Base-by-base conservation (phyloP, 2,888 invertebrate species). In the Lasiommata megera region DNA sequence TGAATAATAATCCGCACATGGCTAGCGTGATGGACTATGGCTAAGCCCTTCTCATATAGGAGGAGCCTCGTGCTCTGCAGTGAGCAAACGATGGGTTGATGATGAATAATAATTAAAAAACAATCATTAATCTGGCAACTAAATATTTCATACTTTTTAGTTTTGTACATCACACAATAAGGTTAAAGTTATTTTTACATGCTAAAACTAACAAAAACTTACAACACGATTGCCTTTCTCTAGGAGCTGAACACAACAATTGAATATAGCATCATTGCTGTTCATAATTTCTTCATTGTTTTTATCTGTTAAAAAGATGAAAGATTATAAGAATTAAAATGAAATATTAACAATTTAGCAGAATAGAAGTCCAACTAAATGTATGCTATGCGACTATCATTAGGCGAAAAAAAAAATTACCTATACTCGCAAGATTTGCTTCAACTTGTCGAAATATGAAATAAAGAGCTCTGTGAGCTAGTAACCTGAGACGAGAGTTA, bases 371-470 rank as follows among this genome's bases (percentile, higher is more conserved):
- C n/a, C n/a, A n/a, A n/a, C n/a, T n/a, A n/a, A n/a, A n/a, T n/a
- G n/a, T n/a, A n/a, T n/a, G n/a, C n/a, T n/a, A n/a, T n/a, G n/a
- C n/a, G n/a, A 11, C 3, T n/a, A 36, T n/a, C 6, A n/a, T 0
- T n/a, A 36, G 23, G 2, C 23, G 23, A 3, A 23, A 23, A 3
- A 23, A 23, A 23, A 23, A 5, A 23, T 72, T 73, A 85, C 86
- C 82, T 56, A 77, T 66, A 28, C 68, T 64, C 23, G 76, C 78
- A 40, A 61, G 54, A 9, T 76, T 75, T 41, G 59, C 65, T 14
- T 73, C 71, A 52, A 81, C 69, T 48, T 73, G 73, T 38, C 75
- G 69, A 0, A 70, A 70, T 6, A 85, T 68, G 61, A 78, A 79
- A 46, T 72, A 67, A 28, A 73, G 55, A 18, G 80, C 76, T 36